Percentiles rank a stretch among this genome's conserved stretches.
Evolutionary conservation across 2,888 invertebrate species (phyloP).

Genomic region (Odontomyia ornata): DNA sequence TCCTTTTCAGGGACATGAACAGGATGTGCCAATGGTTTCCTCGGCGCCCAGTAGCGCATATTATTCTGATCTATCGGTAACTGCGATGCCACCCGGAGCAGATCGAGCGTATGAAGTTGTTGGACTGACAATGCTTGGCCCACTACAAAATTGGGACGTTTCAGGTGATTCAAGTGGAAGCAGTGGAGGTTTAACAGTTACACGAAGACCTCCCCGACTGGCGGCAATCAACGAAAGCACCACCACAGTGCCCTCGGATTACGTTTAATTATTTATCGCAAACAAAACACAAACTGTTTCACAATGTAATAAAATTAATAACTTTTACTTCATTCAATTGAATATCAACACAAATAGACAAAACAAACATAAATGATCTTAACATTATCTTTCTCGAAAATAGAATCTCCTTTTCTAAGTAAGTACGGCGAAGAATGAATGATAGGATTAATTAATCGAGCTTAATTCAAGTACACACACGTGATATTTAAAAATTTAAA

Average conservation of each 20-base stretch:
- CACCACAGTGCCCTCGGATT: conserved; percentile 69
- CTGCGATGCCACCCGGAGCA: conserved; percentile 63
- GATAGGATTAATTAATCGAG: conserved; percentile 36
- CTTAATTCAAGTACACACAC: conserved; percentile 46
- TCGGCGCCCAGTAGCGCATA: conserved; percentile 79
- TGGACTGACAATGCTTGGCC: conserved; percentile 66
- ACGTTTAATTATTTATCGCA: conserved; percentile 62
- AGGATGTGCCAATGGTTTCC: conserved; percentile 67
- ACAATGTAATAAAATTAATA: conserved; percentile 1
- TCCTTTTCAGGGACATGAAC: conserved; percentile 63
- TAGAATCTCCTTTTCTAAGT: not conserved
- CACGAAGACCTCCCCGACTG: conserved; percentile 64
- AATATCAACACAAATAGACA: not conserved
- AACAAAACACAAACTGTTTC: not conserved
- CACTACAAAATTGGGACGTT: conserved; percentile 62
- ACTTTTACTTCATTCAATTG: not conserved
- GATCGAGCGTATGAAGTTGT: conserved; percentile 72
- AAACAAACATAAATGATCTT: not conserved
- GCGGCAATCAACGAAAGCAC: conserved; percentile 70
- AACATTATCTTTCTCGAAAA: conserved; percentile 5
- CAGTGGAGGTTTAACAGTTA: conserved; percentile 56
- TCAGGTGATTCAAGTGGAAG: conserved; percentile 57
- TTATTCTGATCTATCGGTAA: conserved; percentile 74
- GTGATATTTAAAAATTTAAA: conserved; percentile 44
- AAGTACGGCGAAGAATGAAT: not conserved